Evolutionary conservation across 2,113 vertebrate species (phyloP).

Genomic region (Furnarius figulus): DNA sequence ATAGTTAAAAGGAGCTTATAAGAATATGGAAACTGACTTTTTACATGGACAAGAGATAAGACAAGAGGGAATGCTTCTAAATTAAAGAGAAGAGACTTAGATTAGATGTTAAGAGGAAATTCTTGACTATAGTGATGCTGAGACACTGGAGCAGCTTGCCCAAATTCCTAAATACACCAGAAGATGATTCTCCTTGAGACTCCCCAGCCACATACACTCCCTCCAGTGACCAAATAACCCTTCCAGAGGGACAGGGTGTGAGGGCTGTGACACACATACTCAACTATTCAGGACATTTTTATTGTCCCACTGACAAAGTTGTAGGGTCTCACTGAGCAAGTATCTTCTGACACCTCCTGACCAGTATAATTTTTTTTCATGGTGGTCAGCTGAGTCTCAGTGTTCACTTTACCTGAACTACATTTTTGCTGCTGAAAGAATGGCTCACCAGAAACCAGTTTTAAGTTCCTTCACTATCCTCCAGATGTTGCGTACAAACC

Average conservation of each 20-base stretch:
- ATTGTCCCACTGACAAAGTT: not conserved
- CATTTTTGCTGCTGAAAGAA: not conserved
- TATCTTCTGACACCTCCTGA: not conserved
- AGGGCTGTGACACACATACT: not conserved
- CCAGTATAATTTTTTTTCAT: not conserved
- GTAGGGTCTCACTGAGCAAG: rapidly evolving
- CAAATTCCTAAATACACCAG: not conserved
- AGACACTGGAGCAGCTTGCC: not conserved
- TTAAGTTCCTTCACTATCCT: not conserved
- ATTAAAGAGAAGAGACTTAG: not conserved
- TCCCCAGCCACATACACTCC: not conserved
- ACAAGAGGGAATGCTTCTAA: not conserved
- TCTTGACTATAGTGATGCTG: not conserved
- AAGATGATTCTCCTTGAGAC: not conserved
- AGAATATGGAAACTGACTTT: not conserved
- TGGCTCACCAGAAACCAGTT: not conserved
- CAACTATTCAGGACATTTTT: not conserved
- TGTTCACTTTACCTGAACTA: not conserved
- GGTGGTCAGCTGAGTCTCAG: not conserved
- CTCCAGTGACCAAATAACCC: not conserved
- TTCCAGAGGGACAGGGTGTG: not conserved
- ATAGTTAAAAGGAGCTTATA: not conserved
- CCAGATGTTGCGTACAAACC: not conserved
- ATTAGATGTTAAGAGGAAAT: not conserved
- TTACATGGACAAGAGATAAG: not conserved